Conservation (phyloP, 2,888 invertebrate species). For the Chymomyza caudatula region DNA sequence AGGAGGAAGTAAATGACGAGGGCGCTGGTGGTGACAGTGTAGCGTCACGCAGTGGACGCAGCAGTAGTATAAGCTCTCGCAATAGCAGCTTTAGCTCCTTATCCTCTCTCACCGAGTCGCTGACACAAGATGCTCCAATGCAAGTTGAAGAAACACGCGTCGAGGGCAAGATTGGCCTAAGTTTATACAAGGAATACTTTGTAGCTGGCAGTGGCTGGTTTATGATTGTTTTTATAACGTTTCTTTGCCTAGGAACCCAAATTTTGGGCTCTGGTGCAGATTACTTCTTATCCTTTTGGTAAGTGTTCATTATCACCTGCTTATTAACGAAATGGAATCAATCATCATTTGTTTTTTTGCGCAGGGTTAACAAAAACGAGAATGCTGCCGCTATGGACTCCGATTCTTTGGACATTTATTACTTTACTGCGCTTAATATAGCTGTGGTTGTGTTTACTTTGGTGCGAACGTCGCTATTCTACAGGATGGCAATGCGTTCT, state of each 20-base stretch:
- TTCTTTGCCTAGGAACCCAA: slow-evolving; percentile 84
- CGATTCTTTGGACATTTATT: slow-evolving; percentile 75
- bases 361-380: slow-evolving; percentile 62
- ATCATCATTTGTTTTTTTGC: not conserved
- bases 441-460: slow-evolving; percentile 75
- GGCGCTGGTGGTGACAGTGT: slow-evolving; percentile 38
- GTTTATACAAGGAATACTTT: slow-evolving; percentile 84
- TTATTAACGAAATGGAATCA: not conserved
- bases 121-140: slow-evolving; percentile 72
- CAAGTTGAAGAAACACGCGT: slow-evolving; percentile 80
- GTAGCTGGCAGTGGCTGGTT: slow-evolving; percentile 83
- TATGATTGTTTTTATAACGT: slow-evolving; percentile 80
- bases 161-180: slow-evolving; percentile 82
- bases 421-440: slow-evolving; percentile 79
- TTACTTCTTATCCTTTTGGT: slow-evolving; percentile 88
- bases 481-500: slow-evolving; percentile 83
- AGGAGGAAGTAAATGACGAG: slow-evolving; percentile 54
- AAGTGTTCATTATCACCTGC: slow-evolving; percentile 26
- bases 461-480: slow-evolving; percentile 78
- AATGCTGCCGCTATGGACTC: slow-evolving; percentile 23
- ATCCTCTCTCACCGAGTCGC: slow-evolving; percentile 78
- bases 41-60: slow-evolving; percentile 40
- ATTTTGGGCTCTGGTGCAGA: slow-evolving; percentile 85
- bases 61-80: slow-evolving; percentile 59
- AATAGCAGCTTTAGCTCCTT: slow-evolving; percentile 77